Conservation (phyloP, 2,113 vertebrate genomes). For the Micronisus gabar region DNA sequence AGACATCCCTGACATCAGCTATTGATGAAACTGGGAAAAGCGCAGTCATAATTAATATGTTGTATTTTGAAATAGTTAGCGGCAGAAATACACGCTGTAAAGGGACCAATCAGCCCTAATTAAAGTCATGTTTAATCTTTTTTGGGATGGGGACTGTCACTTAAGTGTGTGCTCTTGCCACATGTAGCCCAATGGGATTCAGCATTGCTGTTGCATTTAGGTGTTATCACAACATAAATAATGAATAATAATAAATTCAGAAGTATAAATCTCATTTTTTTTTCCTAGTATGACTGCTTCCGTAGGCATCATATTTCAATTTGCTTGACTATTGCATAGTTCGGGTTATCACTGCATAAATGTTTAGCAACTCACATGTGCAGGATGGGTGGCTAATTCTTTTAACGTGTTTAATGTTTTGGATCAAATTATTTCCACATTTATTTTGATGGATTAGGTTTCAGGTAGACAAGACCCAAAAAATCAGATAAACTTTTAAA, state of each 20-base stretch:
- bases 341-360: not conserved
- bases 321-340: not conserved
- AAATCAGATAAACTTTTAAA: not conserved
- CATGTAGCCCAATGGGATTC: not conserved
- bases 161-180: not conserved
- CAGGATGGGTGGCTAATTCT: not conserved
- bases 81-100: not conserved
- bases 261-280: not conserved
- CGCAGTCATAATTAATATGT: not conserved
- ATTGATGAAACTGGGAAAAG: not conserved
- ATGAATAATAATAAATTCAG: not conserved
- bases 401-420: not conserved
- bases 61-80: not conserved
- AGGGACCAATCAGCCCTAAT: not conserved
- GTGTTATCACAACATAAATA: not conserved
- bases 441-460: constrained; percentile 2
- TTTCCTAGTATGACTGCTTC: not conserved
- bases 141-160: not conserved
- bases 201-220: not conserved
- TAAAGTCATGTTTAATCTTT: constrained; percentile 4
- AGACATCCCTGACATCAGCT: not conserved
- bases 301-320: not conserved
- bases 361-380: not conserved
- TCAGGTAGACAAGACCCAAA: not conserved
- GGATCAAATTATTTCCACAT: constrained; percentile 11